A percentile compares a stretch with the other conserved stretches of the same genome.
Conservation (phyloP, 2,888 invertebrate species). For the Stegophylla sp. region DNA sequence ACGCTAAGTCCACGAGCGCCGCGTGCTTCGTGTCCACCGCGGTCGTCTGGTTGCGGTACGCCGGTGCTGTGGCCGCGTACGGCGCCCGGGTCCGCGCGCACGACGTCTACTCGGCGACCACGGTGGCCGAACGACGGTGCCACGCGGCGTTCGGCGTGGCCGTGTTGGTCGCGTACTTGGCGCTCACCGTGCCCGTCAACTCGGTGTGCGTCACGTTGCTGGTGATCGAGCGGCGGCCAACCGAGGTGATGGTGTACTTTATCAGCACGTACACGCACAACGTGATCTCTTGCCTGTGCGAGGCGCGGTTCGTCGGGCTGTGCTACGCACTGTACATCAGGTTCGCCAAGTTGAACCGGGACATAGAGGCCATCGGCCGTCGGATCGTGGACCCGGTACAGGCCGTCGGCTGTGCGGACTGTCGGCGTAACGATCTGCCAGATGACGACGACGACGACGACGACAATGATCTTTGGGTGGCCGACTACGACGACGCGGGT, state of each 20-base stretch:
- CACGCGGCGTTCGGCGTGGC: background rate
- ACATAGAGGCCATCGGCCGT: conserved; percentile 29
- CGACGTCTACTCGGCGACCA: conserved; percentile 11
- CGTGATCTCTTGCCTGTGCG: conserved; percentile 27
- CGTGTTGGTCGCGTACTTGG: background rate
- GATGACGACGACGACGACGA: background rate
- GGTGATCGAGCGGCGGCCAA: background rate
- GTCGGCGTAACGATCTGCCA: background rate
- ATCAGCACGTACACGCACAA: conserved; percentile 44
- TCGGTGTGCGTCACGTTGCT: background rate
- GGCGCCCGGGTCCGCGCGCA: background rate
- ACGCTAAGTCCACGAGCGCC: background rate
- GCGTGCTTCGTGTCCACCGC: conserved; percentile 3
- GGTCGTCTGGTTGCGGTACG: background rate
- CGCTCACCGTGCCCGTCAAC: conserved; percentile 25
- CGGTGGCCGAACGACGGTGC: background rate
- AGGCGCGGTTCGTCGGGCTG: conserved; percentile 41
- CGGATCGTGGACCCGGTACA: conserved; percentile 5
- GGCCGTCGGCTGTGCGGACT: background rate
- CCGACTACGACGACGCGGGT: too few relatives aligned
- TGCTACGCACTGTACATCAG: conserved; percentile 26
- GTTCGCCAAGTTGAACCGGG: conserved; percentile 10
- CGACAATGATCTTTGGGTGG: too few relatives aligned
- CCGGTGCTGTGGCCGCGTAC: background rate
- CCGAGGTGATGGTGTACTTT: conserved; percentile 24